A percentile compares a stretch with the other conserved stretches of the same genome.
phyloP scores from a whole-genome alignment of 2,888 invertebrate species.

The Melanophora roralis region DNA sequence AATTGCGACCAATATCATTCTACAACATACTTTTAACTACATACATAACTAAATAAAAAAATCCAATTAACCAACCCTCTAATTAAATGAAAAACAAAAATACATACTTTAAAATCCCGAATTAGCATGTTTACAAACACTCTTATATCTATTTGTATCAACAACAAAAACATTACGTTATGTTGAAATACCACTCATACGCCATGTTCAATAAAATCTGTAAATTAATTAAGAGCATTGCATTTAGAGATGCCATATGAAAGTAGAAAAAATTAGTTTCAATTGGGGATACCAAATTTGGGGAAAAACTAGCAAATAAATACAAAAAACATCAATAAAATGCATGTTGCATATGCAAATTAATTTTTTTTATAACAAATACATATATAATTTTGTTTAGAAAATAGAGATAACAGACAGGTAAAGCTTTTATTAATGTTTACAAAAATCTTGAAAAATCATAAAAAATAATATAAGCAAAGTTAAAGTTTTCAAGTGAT shows the following conservation, averaged over 20 bases:
- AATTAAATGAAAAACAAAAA: neutral
- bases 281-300: too few relatives aligned
- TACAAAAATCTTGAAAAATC: neutral
- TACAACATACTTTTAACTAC: slow-evolving; percentile 6
- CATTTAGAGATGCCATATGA: neutral
- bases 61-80: neutral
- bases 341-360: too few relatives aligned
- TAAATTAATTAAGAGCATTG: neutral
- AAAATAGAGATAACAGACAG: too few relatives aligned
- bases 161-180: neutral
- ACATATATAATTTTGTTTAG: too few relatives aligned
- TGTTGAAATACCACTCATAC: neutral
- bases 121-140: neutral
- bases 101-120: neutral
- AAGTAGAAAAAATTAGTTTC: neutral
- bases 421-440: neutral
- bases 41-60: slow-evolving; percentile 6
- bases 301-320: too few relatives aligned
- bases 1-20: slow-evolving; percentile 52
- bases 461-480: neutral
- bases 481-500: neutral
- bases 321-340: too few relatives aligned
- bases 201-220: neutral
- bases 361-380: too few relatives aligned
- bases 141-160: neutral